Conservation (phyloP, 2,888 invertebrate genomes). For the Trisateles emortualis region DNA sequence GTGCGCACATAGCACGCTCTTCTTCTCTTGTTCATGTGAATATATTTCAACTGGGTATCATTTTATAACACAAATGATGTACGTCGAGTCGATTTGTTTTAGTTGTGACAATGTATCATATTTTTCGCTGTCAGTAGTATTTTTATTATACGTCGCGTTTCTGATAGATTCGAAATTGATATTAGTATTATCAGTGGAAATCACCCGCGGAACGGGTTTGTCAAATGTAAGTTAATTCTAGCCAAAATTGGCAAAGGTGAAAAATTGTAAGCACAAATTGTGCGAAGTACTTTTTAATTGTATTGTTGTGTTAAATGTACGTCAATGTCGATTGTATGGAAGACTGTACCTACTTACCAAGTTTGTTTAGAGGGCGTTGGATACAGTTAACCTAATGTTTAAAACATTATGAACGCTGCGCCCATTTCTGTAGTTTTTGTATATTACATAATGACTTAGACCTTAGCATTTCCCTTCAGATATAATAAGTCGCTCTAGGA, state of each 20-base stretch:
- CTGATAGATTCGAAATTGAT: slow-evolving; percentile 86
- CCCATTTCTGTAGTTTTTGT: slow-evolving; percentile 15
- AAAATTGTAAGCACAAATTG: slow-evolving; percentile 74
- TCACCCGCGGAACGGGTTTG: slow-evolving; percentile 61
- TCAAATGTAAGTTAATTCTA: slow-evolving; percentile 60
- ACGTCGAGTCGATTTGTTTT: slow-evolving; percentile 45
- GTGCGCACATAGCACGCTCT: slow-evolving; percentile 12
- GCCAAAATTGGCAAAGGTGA: slow-evolving; percentile 63
- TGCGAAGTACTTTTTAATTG: slow-evolving; percentile 66
- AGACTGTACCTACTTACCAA: slow-evolving; percentile 1
- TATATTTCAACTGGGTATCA: slow-evolving; percentile 42
- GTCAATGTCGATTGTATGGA: slow-evolving; percentile 16
- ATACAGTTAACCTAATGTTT: slow-evolving; percentile 6
- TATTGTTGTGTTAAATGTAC: slow-evolving; percentile 73
- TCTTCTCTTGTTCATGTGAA: slow-evolving; percentile 27
- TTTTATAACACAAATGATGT: slow-evolving; percentile 35
- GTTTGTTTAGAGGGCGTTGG: slow-evolving; percentile 9
- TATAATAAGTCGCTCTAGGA: slow-evolving; percentile 14
- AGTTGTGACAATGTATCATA: slow-evolving; percentile 28
- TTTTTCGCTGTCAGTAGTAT: slow-evolving; percentile 26
- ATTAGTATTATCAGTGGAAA: slow-evolving; percentile 71
- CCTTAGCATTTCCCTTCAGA: slow-evolving; percentile 22
- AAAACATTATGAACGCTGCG: not conserved
- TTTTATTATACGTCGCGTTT: slow-evolving; percentile 55
- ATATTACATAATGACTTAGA: slow-evolving; percentile 19